Base-by-base conservation (phyloP, 2,888 invertebrate species). In the Tubiluchus corallicola region DNA sequence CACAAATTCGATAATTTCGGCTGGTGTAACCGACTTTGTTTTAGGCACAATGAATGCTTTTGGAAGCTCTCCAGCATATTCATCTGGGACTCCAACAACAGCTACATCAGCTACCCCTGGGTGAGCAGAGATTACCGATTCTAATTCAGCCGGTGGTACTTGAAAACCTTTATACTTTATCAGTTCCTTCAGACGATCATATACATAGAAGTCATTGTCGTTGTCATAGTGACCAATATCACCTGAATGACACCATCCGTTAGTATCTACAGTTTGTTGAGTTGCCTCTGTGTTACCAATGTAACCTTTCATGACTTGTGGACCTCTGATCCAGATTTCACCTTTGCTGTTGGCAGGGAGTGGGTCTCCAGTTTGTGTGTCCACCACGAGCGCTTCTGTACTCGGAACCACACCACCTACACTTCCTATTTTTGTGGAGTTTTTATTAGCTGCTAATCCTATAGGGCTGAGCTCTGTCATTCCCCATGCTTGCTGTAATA, bases 91-190 rank as follows among this genome's bases (percentile, higher is more conserved):
- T 17, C 37, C 42, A 15, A 42, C 18, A 37, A 42, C 42, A 16
- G 37, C 42, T 3, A 17, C 42, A 17, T 42, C 42, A 5, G 37
- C 37, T 21, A 42, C 37, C 17, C 20, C 21, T 19, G 42, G 42
- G 37, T 42, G 42, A 4, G 16, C 17, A 20, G 38, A 38, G n/a
- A 42, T 18, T 15, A 42, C 4, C 13, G 21, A 37, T 20, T 42
- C 42, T 21, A 42, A 38, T 17, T 42, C 42, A 13, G 42, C 42
- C 5, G 42, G 42, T 4, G 42, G 65, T 66, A 82, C 82, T 73
- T 82, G 81, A 56, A 75, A 79, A 38, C 78, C 84, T 62, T 87
- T 85, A 57, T 82, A 84, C 62, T 88, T 88, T 55, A 88, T 87
- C 19, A 88, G 73, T 59, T 87, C 85, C 60, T 88, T 88, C 17